Evolutionary conservation across 2,888 invertebrate genomes (phyloP), one percentile per base, ranked within the genome.

Genomic region (Steinernema carpocapsae): DNA sequence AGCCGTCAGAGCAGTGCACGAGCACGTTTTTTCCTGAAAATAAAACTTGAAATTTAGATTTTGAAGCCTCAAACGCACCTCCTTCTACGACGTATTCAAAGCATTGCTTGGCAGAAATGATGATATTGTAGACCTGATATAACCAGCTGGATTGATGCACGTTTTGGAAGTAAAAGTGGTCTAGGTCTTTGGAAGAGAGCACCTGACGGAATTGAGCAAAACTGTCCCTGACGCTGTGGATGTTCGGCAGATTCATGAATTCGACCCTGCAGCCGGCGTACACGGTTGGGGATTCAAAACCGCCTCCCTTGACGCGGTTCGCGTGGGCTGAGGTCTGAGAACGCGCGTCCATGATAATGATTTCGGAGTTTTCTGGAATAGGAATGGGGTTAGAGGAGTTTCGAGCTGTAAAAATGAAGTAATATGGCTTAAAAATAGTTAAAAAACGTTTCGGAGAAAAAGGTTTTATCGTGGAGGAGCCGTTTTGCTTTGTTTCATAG

Each of bases 1-100:
- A 97, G 70, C 97, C 97, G 90, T 97, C 97, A 1, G 95, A 95
- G 89, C 97, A 97, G 89, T 97, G 97, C 12, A 99, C 95, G 77
- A 99, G 90, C 73, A 95, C 97, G 10, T 96, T 94, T 92, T 92
- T 32, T 1, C 64, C 48, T 48, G 14, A 48, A 48, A n/a, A 7
- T n/a, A 14, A 14, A 48, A 2, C n/a, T 7, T 48, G 17, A 48
- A 48, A 37, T 37, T 10, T 37, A 10, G 37, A 37, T 37, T 37
- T 37, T 10, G 37, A 48, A 37, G 37, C 10, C 14, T 19, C 4
- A 14, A 52, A 74, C 26, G 3, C 17, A 24, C 22, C 37, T 12
- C 17, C 19, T 17, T 3, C 45, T 17, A 72, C 37, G 48, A 71
- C 14, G n/a, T 24, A 6, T 37, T 85, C 80, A n/a, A 80, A 76